Percentiles rank a stretch among this genome's conserved stretches.
These are phyloP conservation scores for Aplysia californica DNA, from an alignment of 1,140 invertebrate genomes.

Conservation along the genomic window DNA sequence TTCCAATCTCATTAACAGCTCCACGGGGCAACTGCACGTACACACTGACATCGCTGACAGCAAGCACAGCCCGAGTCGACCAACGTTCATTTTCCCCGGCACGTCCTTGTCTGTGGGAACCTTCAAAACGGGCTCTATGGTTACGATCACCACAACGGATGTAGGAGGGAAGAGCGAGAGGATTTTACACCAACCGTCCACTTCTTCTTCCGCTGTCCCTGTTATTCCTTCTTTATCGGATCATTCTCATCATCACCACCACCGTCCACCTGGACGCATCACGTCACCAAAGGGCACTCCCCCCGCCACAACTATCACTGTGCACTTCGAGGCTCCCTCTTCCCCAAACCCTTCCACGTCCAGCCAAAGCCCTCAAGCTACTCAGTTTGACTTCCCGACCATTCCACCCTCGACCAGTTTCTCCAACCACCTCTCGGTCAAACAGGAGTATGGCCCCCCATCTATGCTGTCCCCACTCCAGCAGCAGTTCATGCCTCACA, in stretches of 20 bases:
- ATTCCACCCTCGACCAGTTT: slow-evolving; percentile 32
- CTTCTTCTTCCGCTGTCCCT: neutral
- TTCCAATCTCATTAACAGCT: slow-evolving; percentile 36
- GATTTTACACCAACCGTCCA: slow-evolving; percentile 15
- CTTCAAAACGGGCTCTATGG: slow-evolving; percentile 38
- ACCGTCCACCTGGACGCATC: too few relatives aligned
- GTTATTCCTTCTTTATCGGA: neutral
- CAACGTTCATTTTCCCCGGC: slow-evolving; percentile 25
- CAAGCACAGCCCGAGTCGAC: slow-evolving; percentile 24
- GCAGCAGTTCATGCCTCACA: neutral
- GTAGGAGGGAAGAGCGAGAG: slow-evolving; percentile 27
- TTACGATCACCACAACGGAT: slow-evolving; percentile 60
- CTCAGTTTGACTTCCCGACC: slow-evolving; percentile 52
- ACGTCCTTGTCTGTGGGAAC: neutral
- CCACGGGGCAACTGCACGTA: slow-evolving; percentile 36
- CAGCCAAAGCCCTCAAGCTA: slow-evolving; percentile 56
- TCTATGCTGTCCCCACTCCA: slow-evolving; percentile 28
- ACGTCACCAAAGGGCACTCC: slow-evolving; percentile 7
- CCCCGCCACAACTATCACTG: slow-evolving; percentile 53
- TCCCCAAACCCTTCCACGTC: slow-evolving; percentile 59
- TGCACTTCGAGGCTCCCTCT: slow-evolving; percentile 61
- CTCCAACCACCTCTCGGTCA: slow-evolving; percentile 26
- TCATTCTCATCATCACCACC: too few relatives aligned
- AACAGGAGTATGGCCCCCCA: slow-evolving; percentile 9
- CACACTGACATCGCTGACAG: slow-evolving; percentile 31